Conservation (phyloP, 2,113 vertebrate genomes). For the Hippocampus abdominalis region DNA sequence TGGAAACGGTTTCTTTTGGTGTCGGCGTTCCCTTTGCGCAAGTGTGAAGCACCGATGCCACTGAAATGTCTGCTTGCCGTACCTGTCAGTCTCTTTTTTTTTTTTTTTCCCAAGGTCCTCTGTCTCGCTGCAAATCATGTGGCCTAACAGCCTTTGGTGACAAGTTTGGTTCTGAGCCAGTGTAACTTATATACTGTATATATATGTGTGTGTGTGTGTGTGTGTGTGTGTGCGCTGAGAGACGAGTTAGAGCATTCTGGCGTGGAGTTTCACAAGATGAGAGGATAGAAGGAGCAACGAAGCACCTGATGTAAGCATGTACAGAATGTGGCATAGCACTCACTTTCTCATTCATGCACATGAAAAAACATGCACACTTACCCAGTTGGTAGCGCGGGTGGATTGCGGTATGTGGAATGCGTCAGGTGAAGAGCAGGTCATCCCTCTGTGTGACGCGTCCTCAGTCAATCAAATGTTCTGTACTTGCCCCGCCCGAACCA, state of each 20-base stretch:
- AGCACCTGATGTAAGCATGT: slow-evolving; percentile 75
- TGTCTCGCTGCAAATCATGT: slow-evolving; percentile 28
- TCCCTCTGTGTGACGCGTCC: slow-evolving; percentile 24
- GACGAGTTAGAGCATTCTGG: slow-evolving; percentile 68
- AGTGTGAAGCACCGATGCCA: slow-evolving; percentile 29
- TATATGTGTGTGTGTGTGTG: not conserved
- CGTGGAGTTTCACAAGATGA: slow-evolving; percentile 72
- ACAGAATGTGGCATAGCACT: slow-evolving; percentile 20
- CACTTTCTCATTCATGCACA: slow-evolving; percentile 1
- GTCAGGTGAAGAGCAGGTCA: slow-evolving; percentile 52
- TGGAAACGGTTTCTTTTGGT: slow-evolving; percentile 27
- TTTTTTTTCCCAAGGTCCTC: not conserved
- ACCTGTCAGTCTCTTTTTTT: slow-evolving; percentile 8
- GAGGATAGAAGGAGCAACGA: slow-evolving; percentile 68
- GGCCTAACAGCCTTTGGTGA: slow-evolving; percentile 33
- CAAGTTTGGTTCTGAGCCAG: slow-evolving; percentile 20
- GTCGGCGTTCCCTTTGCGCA: slow-evolving; percentile 14
- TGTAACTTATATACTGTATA: not conserved
- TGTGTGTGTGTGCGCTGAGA: slow-evolving; percentile 63
- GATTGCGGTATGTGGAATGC: slow-evolving; percentile 49
- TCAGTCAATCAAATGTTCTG: slow-evolving; percentile 36
- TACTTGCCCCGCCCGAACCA: slow-evolving; percentile 35
- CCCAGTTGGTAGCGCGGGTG: slow-evolving; percentile 44
- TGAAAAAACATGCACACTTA: slow-evolving; percentile 24
- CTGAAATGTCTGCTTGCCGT: slow-evolving; percentile 13